Percentiles rank a stretch among this genome's conserved stretches.
Conservation (phyloP, 2,113 vertebrate species). For the Oceanodroma tethys region DNA sequence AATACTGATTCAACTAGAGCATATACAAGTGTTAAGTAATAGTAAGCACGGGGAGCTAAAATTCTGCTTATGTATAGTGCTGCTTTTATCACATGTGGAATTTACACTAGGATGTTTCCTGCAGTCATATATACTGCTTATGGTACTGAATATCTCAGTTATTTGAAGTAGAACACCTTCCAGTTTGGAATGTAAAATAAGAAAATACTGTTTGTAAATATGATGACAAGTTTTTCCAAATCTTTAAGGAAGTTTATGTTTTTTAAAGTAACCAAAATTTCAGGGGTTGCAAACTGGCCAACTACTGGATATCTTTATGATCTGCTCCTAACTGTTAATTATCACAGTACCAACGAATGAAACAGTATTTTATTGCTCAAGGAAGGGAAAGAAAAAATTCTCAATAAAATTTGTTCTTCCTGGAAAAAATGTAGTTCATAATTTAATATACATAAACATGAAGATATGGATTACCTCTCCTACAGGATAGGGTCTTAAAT, state of each 20-base stretch:
- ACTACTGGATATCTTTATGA: background rate
- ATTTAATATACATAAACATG: background rate
- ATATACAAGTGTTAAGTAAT: background rate
- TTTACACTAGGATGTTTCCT: background rate
- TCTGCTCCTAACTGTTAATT: background rate
- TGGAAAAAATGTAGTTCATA: background rate
- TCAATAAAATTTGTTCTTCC: background rate
- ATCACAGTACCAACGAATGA: background rate
- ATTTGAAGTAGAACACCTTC: background rate
- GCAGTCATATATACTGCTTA: background rate
- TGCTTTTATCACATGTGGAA: background rate
- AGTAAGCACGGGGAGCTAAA: background rate
- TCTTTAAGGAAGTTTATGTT: background rate
- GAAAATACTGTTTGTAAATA: background rate
- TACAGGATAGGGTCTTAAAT: background rate
- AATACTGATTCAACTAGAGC: background rate
- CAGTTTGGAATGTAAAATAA: background rate
- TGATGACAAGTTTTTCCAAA: background rate
- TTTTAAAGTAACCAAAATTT: background rate
- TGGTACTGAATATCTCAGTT: background rate
- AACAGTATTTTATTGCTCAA: background rate
- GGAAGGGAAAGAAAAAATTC: background rate
- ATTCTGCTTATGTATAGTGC: background rate
- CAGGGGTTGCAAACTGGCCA: background rate
- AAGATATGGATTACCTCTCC: background rate